Conservation (phyloP, 2,797 vertebrate genomes). For the Melopsittacus undulatus region DNA sequence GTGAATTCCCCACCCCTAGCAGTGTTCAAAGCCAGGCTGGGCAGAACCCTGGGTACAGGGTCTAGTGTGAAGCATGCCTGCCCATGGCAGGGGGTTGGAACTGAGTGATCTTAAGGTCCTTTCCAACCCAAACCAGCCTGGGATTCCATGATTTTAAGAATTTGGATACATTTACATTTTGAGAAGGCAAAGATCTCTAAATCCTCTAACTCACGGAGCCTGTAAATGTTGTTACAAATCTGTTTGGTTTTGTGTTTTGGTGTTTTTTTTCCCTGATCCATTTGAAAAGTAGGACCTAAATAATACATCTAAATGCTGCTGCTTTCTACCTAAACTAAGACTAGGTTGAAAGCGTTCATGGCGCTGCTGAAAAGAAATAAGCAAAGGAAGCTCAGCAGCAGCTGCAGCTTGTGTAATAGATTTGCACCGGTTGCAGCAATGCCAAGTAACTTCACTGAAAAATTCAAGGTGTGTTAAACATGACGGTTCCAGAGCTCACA, state of each 20-base stretch:
- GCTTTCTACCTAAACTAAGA: not conserved
- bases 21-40: not conserved
- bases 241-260: not conserved
- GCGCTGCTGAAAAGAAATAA: not conserved
- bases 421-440: not conserved
- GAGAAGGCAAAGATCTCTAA: not conserved
- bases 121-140: not conserved
- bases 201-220: not conserved
- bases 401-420: not conserved
- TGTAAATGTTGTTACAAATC: not conserved
- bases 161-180: not conserved
- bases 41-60: not conserved
- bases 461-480: not conserved
- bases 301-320: not conserved
- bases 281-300: not conserved
- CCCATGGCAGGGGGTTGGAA: not conserved
- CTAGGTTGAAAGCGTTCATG: not conserved
- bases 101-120: not conserved
- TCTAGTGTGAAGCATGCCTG: not conserved
- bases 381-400: not conserved
- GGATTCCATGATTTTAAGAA: not conserved
- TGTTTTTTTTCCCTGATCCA: not conserved
- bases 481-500: not conserved
- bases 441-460: not conserved
- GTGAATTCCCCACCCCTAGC: not conserved